Conservation (phyloP, 2,113 vertebrate genomes). For the Penelope pileata region DNA sequence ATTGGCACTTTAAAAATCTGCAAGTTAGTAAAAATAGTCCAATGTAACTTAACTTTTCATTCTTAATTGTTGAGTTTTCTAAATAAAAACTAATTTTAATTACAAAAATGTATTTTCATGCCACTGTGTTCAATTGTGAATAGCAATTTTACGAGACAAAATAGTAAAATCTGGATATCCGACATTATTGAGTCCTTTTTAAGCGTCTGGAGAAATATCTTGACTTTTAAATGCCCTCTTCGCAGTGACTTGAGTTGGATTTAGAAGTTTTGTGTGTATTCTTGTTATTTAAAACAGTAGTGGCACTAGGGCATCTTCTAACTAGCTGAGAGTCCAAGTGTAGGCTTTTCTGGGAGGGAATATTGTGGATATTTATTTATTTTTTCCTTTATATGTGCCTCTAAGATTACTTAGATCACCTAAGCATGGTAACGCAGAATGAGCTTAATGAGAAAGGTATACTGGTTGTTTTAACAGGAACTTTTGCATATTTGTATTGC, state of each 20-base stretch:
- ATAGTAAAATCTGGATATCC: neutral
- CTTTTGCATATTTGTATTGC: neutral
- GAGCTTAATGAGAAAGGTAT: neutral
- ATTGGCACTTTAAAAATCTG: conserved; percentile 25
- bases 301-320: neutral
- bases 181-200: neutral
- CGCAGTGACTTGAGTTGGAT: neutral
- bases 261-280: neutral
- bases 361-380: neutral
- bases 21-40: conserved; percentile 44
- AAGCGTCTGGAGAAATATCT: neutral
- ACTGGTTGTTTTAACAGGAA: neutral
- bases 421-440: neutral
- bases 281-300: neutral
- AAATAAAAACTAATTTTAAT: neutral
- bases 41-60: conserved; percentile 35
- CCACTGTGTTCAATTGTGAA: neutral
- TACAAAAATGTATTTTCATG: neutral
- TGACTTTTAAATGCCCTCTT: neutral
- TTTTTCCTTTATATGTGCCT: neutral
- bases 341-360: fast-evolving
- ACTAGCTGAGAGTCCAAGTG: neutral
- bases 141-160: neutral
- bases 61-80: conserved; percentile 18
- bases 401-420: neutral